A percentile compares a stretch with the other conserved stretches of the same genome.
Conservation (phyloP, 2,113 vertebrate genomes). For the Coreoperca whiteheadi region DNA sequence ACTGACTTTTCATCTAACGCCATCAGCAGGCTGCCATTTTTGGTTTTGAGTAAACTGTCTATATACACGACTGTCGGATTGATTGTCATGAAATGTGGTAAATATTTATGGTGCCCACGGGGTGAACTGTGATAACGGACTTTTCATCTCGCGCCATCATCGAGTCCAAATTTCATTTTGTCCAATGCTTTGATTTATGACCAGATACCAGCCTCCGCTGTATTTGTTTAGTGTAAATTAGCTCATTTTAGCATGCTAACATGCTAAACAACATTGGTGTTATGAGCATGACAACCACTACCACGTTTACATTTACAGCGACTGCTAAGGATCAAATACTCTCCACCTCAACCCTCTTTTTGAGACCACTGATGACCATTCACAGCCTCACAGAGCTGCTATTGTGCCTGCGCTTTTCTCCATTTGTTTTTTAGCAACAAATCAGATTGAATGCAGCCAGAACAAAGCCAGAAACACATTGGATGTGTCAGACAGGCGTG, state of each 20-base stretch:
- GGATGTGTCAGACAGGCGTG: not conserved
- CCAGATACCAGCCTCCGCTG: not conserved
- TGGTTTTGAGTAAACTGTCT: not conserved
- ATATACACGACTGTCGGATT: not conserved
- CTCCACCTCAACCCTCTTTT: too few species aligned
- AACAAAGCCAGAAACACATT: not conserved
- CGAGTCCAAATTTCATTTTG: not conserved
- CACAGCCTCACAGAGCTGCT: not conserved
- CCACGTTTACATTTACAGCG: not conserved
- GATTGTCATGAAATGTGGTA: not conserved
- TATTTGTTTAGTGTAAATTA: not conserved
- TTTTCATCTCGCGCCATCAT: not conserved
- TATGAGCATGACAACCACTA: not conserved
- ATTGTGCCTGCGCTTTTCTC: not conserved
- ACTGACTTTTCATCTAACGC: not conserved
- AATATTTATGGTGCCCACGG: not conserved
- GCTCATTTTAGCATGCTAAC: not conserved
- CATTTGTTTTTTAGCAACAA: not conserved
- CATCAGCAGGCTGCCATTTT: too few species aligned
- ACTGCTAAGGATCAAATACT: not conserved
- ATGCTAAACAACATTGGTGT: not conserved
- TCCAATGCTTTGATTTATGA: not conserved
- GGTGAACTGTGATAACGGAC: not conserved
- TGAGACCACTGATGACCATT: too few species aligned
- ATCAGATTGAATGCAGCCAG: too few species aligned